These are phyloP conservation scores for Sinotaia quadrata DNA, from an alignment of 2,888 invertebrate genomes.

Conservation along the genomic window DNA sequence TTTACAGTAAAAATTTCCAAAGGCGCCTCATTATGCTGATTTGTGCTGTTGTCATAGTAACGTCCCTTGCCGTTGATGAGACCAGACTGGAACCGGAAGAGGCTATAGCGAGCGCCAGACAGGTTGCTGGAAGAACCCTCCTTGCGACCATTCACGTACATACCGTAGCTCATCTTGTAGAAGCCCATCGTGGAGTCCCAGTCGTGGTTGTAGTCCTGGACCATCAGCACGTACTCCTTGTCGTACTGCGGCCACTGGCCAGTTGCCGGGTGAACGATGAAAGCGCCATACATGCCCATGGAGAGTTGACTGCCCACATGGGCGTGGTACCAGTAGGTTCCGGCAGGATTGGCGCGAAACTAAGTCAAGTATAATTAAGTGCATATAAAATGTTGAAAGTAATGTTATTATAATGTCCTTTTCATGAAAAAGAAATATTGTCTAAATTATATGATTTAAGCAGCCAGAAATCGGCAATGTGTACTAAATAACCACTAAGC, in stretches of 20 bases:
- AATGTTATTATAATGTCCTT: too few species aligned
- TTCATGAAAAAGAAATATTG: too few species aligned
- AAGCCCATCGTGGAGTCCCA: constrained; percentile 32
- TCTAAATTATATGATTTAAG: too few species aligned
- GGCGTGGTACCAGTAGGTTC: constrained; percentile 53
- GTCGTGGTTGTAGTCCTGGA: constrained; percentile 15
- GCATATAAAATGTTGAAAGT: too few species aligned
- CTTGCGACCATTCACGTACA: constrained; percentile 15
- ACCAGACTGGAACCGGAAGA: constrained; percentile 41
- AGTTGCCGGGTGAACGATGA: constrained; percentile 14
- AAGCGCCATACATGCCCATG: constrained; percentile 40
- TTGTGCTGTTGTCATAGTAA: constrained; percentile 10
- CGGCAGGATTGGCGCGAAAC: constrained; percentile 33
- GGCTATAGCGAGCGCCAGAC: constrained; percentile 14
- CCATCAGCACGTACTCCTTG: background rate
- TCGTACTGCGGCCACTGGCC: background rate
- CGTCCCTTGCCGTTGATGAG: constrained; percentile 58
- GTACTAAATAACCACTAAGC: too few species aligned
- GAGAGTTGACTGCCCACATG: constrained; percentile 46
- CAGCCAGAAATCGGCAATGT: too few species aligned
- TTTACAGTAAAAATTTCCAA: constrained; percentile 29
- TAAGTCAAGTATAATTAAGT: too few species aligned
- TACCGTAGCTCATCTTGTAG: constrained; percentile 25
- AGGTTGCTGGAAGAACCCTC: background rate
- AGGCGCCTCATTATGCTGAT: constrained; percentile 33